phyloP scores from a whole-genome alignment of 2,113 vertebrate genomes.

The Lepidothrix coronata region DNA sequence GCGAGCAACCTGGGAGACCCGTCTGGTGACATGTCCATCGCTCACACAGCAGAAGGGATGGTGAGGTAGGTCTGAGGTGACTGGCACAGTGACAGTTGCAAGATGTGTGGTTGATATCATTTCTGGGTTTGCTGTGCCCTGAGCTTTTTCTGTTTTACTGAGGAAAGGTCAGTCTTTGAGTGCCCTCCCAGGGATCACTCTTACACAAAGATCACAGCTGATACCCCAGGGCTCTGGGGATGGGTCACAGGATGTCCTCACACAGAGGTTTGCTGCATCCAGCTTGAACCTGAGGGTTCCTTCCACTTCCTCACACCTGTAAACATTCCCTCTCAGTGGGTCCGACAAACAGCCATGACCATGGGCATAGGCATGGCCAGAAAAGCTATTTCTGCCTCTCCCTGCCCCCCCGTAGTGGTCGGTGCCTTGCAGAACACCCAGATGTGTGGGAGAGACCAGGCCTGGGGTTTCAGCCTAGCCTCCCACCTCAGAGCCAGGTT shows the following conservation, averaged over 20 bases:
- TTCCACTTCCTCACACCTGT: neutral
- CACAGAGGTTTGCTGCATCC: neutral
- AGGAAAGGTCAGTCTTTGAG: neutral
- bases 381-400: neutral
- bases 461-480: neutral
- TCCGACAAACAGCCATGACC: rapidly evolving
- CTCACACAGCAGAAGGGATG: constrained; percentile 83
- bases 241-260: neutral
- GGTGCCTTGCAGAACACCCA: neutral
- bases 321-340: neutral
- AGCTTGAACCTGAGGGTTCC: neutral
- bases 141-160: neutral
- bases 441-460: neutral
- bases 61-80: constrained; percentile 80
- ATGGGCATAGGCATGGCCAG: neutral
- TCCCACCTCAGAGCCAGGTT: neutral
- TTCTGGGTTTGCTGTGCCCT: neutral
- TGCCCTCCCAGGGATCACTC: neutral
- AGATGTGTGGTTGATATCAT: neutral
- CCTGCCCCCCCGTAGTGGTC: rapidly evolving
- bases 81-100: neutral
- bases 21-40: constrained; percentile 79
- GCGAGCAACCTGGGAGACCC: constrained; percentile 91
- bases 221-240: rapidly evolving
- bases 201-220: neutral